A percentile compares a stretch with the other conserved stretches of the same genome.
phyloP scores from a whole-genome alignment of 2,888 invertebrate genomes.

The Dilophus febrilis region DNA sequence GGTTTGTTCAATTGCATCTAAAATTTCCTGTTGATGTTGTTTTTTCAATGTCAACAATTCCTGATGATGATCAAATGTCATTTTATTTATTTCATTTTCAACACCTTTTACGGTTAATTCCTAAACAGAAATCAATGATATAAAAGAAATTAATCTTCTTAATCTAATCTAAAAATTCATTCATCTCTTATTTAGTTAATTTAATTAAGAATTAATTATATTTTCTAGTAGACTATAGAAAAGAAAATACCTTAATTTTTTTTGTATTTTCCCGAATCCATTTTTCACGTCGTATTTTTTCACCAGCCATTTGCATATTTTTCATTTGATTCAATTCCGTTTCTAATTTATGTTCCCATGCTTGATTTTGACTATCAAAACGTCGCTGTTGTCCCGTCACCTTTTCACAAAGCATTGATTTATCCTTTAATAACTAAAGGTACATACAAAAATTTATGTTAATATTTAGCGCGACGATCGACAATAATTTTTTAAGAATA shows the following conservation, averaged over 20 bases:
- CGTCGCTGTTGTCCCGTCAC: constrained; percentile 27
- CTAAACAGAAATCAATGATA: constrained; percentile 31
- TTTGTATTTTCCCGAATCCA: constrained; percentile 74
- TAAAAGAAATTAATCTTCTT: too few relatives aligned
- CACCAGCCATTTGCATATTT: constrained; percentile 60
- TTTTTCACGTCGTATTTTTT: constrained; percentile 54
- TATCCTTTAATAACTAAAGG: constrained; percentile 54
- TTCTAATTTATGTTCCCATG: constrained; percentile 55
- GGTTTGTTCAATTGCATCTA: constrained; percentile 51
- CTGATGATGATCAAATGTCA: constrained; percentile 54
- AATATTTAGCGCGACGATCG: too few relatives aligned
- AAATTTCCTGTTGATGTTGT: constrained; percentile 44
- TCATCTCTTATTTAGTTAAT: too few relatives aligned
- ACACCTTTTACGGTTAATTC: constrained; percentile 73
- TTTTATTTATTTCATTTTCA: constrained; percentile 66
- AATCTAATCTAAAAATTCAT: too few relatives aligned
- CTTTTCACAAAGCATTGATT: constrained; percentile 52
- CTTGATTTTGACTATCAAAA: constrained; percentile 36
- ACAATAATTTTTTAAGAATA: background rate
- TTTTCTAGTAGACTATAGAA: too few relatives aligned
- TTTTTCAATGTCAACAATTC: constrained; percentile 36
- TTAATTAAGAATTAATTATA: too few relatives aligned
- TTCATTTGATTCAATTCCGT: constrained; percentile 57
- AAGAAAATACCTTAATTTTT: constrained; percentile 73
- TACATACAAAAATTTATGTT: background rate